Evolutionary conservation across 2,113 vertebrate genomes (phyloP).

Genomic region (Pterocles burchelli): DNA sequence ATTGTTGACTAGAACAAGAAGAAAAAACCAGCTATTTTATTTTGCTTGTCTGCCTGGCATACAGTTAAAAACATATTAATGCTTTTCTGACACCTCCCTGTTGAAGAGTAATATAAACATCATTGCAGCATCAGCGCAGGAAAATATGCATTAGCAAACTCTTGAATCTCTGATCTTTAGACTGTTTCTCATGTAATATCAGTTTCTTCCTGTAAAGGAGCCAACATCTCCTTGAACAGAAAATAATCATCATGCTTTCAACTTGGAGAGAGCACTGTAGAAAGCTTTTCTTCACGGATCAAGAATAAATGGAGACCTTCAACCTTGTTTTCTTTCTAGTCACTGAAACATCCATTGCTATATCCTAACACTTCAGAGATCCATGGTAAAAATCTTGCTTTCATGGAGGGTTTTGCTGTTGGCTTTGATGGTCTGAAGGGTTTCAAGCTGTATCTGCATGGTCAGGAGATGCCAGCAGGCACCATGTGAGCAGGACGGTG

Average conservation of each 20-base stretch:
- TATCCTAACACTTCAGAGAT: constrained; percentile 19
- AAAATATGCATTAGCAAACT: constrained; percentile 55
- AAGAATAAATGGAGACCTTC: constrained; percentile 38
- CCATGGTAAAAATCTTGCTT: neutral
- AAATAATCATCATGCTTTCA: constrained; percentile 63
- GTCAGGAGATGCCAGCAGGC: neutral
- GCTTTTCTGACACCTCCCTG: constrained; percentile 57
- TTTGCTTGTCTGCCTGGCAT: constrained; percentile 62
- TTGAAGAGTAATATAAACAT: constrained; percentile 47
- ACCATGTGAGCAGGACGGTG: neutral
- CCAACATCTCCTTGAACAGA: constrained; percentile 64
- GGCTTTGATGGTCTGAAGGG: neutral
- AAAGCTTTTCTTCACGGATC: constrained; percentile 42
- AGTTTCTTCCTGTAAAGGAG: constrained; percentile 54
- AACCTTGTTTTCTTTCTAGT: constrained; percentile 6
- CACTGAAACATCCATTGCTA: neutral
- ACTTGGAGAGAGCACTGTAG: constrained; percentile 43
- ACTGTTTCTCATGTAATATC: constrained; percentile 54
- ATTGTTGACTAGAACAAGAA: constrained; percentile 36
- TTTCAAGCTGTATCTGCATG: neutral
- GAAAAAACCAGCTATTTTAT: constrained; percentile 27
- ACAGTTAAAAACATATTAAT: constrained; percentile 51
- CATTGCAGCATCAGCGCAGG: constrained; percentile 20
- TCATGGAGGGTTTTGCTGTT: neutral
- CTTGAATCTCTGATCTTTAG: constrained; percentile 44